Conservation (phyloP, 2,888 invertebrate species). For the Troides helena region DNA sequence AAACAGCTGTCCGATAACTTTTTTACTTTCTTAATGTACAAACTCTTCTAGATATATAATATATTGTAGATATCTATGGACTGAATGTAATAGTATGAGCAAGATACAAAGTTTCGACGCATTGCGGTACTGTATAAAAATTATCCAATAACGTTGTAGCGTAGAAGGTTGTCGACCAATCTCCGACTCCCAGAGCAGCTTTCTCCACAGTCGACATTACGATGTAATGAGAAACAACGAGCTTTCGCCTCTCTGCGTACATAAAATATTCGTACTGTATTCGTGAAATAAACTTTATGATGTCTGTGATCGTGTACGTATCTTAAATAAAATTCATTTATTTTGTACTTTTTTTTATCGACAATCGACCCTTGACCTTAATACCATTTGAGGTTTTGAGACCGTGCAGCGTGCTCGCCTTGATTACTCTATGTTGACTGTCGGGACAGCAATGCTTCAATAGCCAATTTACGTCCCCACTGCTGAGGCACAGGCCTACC, state of each 20-base stretch:
- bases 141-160: slow-evolving; percentile 20
- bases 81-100: neutral
- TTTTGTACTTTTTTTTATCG: neutral
- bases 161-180: slow-evolving; percentile 13
- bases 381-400: neutral
- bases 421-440: neutral
- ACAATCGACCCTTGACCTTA: neutral
- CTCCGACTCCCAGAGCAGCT: neutral
- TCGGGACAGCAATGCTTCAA: neutral
- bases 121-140: slow-evolving; percentile 25
- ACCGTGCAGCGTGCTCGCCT: neutral
- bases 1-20: too few relatives aligned
- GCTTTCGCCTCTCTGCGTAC: neutral
- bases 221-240: neutral
- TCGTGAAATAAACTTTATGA: too few relatives aligned
- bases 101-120: slow-evolving; percentile 16
- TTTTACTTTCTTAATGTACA: too few relatives aligned
- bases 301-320: too few relatives aligned
- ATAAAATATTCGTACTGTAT: neutral
- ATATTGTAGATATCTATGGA: neutral
- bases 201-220: neutral
- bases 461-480: too few relatives aligned
- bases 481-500: too few relatives aligned
- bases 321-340: neutral
- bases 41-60: too few relatives aligned